phyloP scores from a whole-genome alignment of 2,888 invertebrate species.

The Eretmocerus hayati region DNA sequence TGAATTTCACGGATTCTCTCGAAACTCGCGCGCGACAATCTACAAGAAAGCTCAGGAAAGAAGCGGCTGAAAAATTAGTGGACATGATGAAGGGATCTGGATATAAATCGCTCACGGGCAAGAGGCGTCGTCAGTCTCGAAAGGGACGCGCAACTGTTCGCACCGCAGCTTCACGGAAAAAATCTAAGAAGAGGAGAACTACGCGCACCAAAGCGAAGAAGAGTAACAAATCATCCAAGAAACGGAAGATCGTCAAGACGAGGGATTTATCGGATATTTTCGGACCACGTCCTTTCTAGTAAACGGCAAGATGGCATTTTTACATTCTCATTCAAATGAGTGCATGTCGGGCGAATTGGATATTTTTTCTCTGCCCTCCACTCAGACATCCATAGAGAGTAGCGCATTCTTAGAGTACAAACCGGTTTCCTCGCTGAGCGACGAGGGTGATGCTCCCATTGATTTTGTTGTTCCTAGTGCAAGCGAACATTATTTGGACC shows the following conservation, averaged over 20 bases:
- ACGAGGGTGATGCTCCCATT: slow-evolving; percentile 25
- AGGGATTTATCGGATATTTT: neutral
- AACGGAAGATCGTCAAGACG: neutral
- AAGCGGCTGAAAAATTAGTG: neutral
- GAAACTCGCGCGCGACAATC: neutral
- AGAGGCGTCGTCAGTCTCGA: neutral
- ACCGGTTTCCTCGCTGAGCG: neutral
- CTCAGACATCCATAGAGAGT: slow-evolving; percentile 27
- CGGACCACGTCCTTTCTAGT: no score
- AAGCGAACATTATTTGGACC: slow-evolving; percentile 28
- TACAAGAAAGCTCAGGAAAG: neutral
- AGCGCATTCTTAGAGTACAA: slow-evolving; percentile 27
- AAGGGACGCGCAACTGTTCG: neutral
- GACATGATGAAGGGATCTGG: neutral
- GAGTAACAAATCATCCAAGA: neutral
- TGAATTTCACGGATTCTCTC: neutral
- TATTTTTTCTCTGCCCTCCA: slow-evolving; percentile 22
- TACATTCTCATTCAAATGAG: no score
- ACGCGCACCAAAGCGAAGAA: neutral
- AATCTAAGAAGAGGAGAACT: neutral
- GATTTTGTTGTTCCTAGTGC: slow-evolving; percentile 28
- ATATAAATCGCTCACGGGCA: neutral
- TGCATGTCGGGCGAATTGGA: neutral
- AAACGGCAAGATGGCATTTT: no score
- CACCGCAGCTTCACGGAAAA: neutral